Percentiles rank a stretch among this genome's conserved stretches.
Evolutionary conservation across 2,888 invertebrate genomes (phyloP).

Genomic region (Cephus pulcher): DNA sequence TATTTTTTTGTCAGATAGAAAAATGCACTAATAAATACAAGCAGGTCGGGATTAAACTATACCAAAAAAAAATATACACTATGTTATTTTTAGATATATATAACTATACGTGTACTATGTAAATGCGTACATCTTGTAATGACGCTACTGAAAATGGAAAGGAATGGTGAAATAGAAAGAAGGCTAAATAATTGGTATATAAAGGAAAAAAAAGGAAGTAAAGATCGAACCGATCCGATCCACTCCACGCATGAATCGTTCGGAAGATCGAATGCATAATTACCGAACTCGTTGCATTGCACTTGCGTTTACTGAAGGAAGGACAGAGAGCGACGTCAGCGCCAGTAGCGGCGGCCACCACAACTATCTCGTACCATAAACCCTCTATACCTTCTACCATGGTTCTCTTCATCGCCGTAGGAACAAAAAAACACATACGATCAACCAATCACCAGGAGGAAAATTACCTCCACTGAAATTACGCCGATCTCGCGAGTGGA

Average conservation of each 20-base stretch:
- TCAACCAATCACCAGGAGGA: background rate
- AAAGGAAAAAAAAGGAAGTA: background rate
- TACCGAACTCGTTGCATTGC: constrained; percentile 16
- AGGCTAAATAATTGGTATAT: background rate
- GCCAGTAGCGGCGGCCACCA: background rate
- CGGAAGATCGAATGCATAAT: constrained; percentile 42
- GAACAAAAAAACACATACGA: background rate
- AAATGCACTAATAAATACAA: background rate
- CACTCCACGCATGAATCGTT: constrained; percentile 40
- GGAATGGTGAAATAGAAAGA: background rate
- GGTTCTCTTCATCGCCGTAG: background rate
- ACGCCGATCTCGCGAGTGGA: background rate
- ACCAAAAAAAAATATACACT: background rate
- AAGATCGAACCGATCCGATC: constrained; percentile 27
- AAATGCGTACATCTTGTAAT: background rate
- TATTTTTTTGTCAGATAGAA: background rate
- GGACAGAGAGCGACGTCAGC: background rate
- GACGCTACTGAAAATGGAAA: background rate
- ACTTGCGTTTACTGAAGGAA: background rate
- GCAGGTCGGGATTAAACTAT: background rate
- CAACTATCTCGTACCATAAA: background rate
- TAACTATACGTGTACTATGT: background rate
- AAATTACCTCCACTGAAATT: background rate
- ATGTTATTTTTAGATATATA: background rate
- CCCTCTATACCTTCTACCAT: background rate